phyloP scores from a whole-genome alignment of 2,113 vertebrate species.

The Alligator sinensis region DNA sequence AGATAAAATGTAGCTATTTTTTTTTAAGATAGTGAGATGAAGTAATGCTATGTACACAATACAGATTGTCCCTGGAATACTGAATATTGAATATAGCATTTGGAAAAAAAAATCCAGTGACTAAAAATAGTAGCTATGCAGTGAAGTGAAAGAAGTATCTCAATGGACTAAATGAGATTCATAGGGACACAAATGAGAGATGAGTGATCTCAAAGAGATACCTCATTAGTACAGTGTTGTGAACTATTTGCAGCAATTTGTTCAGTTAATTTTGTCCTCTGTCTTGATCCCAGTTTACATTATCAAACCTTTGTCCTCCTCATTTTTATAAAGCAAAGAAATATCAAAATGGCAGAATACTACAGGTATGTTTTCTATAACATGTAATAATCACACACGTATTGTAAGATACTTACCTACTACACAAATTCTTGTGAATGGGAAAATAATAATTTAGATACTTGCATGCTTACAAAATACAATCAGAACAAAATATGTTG shows the following conservation, averaged over 20 bases:
- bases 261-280: not conserved
- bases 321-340: too few species aligned
- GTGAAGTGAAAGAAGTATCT: slow-evolving; percentile 49
- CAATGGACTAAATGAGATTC: not conserved
- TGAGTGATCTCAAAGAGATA: slow-evolving; percentile 35
- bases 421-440: too few species aligned
- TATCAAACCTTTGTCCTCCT: too few species aligned
- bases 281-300: too few species aligned
- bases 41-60: slow-evolving; percentile 61
- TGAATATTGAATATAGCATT: slow-evolving; percentile 44
- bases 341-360: too few species aligned
- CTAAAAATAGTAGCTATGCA: slow-evolving; percentile 60
- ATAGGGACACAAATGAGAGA: slow-evolving; percentile 5
- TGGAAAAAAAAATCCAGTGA: slow-evolving; percentile 60
- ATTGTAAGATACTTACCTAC: too few species aligned
- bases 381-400: too few species aligned
- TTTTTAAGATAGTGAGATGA: slow-evolving; percentile 57
- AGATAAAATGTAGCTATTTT: slow-evolving; percentile 56
- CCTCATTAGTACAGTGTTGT: not conserved
- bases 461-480: too few species aligned
- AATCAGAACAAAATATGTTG: too few species aligned
- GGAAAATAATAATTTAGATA: too few species aligned
- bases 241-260: slow-evolving; percentile 13
- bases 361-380: too few species aligned
- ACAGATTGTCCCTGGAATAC: slow-evolving; percentile 56